Conservation (phyloP, 2,888 invertebrate species). For the Epirrita christyi region DNA sequence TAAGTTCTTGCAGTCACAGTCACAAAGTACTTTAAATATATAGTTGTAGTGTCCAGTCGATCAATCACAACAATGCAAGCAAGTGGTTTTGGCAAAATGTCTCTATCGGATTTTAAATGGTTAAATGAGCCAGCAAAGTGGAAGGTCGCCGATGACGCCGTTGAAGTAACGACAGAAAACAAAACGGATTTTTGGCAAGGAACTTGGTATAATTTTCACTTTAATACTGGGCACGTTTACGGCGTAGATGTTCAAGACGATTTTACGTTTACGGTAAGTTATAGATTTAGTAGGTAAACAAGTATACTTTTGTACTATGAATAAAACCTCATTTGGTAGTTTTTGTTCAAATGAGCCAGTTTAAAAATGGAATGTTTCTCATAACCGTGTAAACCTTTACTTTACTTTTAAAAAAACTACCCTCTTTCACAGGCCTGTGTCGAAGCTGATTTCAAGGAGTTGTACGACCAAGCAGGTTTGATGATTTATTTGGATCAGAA, state of each 20-base stretch:
- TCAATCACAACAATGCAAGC: slow-evolving; percentile 17
- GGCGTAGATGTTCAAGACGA: slow-evolving; percentile 59
- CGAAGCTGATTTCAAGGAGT: slow-evolving; percentile 62
- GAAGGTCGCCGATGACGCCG: slow-evolving; percentile 42
- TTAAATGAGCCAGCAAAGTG: slow-evolving; percentile 64
- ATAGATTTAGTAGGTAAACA: background rate
- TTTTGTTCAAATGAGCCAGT: too few relatives aligned
- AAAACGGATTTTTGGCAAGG: slow-evolving; percentile 71
- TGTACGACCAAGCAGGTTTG: slow-evolving; percentile 74
- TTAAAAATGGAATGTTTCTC: too few relatives aligned
- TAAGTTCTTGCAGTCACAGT: too few relatives aligned
- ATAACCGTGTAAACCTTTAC: background rate
- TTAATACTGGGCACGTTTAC: slow-evolving; percentile 64
- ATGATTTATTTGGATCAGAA: slow-evolving; percentile 73
- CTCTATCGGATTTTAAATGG: slow-evolving; percentile 58
- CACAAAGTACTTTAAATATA: too few relatives aligned
- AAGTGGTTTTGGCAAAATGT: slow-evolving; percentile 13
- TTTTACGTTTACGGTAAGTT: slow-evolving; percentile 62
- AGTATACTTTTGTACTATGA: background rate
- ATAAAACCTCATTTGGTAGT: too few relatives aligned
- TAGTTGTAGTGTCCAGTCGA: too few relatives aligned
- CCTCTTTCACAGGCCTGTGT: slow-evolving; percentile 54
- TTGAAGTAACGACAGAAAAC: slow-evolving; percentile 61
- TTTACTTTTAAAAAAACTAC: background rate
- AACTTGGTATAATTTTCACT: slow-evolving; percentile 64